Base-by-base conservation (phyloP, 1,140 invertebrate species). In the Conus betulinus region DNA sequence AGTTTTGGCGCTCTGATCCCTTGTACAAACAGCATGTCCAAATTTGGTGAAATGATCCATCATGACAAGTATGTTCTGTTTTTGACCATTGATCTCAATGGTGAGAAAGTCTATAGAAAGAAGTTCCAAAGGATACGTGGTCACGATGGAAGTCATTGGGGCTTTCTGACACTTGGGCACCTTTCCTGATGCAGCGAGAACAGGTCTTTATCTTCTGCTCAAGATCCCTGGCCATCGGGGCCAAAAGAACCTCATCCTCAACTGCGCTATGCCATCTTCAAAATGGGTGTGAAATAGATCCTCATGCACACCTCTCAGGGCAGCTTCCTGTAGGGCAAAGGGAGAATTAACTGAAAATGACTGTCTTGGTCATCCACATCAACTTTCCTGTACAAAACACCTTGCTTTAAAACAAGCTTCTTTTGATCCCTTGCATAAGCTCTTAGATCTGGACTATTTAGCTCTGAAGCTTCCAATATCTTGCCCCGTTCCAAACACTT, bases 11-110 rank as follows among this genome's bases (percentile, higher is more conserved):
- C 39, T 87, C 27, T 87, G 85, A 51, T 78, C 76, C 52, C 55
- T 53, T 23, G 63, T 27, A 17, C 23, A 74, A 15, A 87, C 27
- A 11, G 74, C 25, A 78, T 53, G 25, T 39, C 39, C 39, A 85
- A 85, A 85, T 63, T 85, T 85, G 25, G 53, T 85, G n/a, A 85
- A 85, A n/a, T 63, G 53, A 25, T 85, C 84, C 63, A 63, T 85
- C 13, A 85, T 85, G 8, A 85, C 84, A 17, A 87, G 76, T 27
- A 87, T 87, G 39, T 87, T 76, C 63, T 87, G 81, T 39, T 83
- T 83, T 6, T 83, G 25, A 51, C 81, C 81, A 15, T 83, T 83
- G 7, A 83, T 51, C 7, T 83, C 79, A 3, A 83, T 81, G 52
- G 85, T 74, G 0, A 87, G 39, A 53, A 87, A 87, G 39, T 87